Percentiles rank a stretch among this genome's conserved stretches.
Evolutionary conservation across 2,113 vertebrate genomes (phyloP).

Genomic region (Rhea americana): DNA sequence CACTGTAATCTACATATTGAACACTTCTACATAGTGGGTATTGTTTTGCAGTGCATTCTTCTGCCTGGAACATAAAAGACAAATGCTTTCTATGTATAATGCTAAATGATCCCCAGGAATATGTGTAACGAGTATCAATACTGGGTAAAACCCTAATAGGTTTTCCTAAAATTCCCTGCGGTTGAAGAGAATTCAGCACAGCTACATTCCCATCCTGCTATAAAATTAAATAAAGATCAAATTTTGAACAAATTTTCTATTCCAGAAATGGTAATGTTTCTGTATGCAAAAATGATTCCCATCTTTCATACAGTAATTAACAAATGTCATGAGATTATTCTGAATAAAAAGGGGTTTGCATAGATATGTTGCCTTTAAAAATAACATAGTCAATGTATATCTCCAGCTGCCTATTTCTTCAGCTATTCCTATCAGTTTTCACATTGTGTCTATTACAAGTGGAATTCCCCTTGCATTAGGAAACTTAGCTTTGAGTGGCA

Average conservation of each 20-base stretch:
- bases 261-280: background rate
- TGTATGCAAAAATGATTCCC: background rate
- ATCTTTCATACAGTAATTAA: background rate
- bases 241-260: background rate
- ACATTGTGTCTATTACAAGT: background rate
- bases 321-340: background rate
- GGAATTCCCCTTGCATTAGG: background rate
- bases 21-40: background rate
- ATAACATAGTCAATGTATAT: background rate
- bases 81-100: background rate
- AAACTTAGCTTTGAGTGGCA: background rate
- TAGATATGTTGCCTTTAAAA: background rate
- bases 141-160: background rate
- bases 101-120: background rate
- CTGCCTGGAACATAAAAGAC: background rate
- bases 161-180: background rate
- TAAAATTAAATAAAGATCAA: background rate
- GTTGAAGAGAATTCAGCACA: background rate
- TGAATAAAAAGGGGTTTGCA: background rate
- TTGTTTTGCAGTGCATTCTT: background rate
- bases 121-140: rapidly evolving
- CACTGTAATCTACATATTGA: background rate
- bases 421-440: background rate
- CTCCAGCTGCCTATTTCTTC: background rate
- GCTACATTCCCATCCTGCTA: background rate